A percentile compares a stretch with the other conserved stretches of the same genome.
Conservation (phyloP, 2,888 invertebrate genomes). For the Cyrtodaria siliqua region DNA sequence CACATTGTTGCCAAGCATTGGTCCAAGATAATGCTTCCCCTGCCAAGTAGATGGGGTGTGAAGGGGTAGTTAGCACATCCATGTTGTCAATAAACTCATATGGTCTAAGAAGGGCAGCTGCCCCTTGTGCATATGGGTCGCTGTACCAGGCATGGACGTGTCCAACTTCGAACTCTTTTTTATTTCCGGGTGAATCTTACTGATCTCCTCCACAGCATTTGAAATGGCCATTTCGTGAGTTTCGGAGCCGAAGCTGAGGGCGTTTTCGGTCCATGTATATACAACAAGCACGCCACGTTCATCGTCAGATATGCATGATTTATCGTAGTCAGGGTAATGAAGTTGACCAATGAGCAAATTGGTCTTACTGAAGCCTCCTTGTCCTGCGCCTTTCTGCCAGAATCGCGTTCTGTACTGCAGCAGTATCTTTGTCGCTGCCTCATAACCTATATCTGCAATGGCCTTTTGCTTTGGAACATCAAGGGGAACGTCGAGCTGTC, state of each 20-base stretch:
- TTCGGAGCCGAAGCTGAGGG: slow-evolving; percentile 39
- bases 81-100: slow-evolving; percentile 41
- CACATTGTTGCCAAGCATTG: slow-evolving; percentile 39
- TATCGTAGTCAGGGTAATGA: slow-evolving; percentile 22
- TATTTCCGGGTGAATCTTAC: slow-evolving; percentile 53
- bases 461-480: slow-evolving; percentile 12
- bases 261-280: slow-evolving; percentile 53
- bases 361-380: slow-evolving; percentile 47
- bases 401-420: slow-evolving; percentile 52
- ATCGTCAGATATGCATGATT: slow-evolving; percentile 1
- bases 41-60: slow-evolving; percentile 49
- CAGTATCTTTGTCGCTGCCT: slow-evolving; percentile 47
- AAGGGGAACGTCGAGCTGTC: slow-evolving; percentile 46
- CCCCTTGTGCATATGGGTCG: slow-evolving; percentile 48
- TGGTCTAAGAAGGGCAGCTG: slow-evolving; percentile 34
- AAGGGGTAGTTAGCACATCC: slow-evolving; percentile 22
- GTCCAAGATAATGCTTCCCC: slow-evolving; percentile 63
- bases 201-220: slow-evolving; percentile 46
- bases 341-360: slow-evolving; percentile 17
- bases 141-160: slow-evolving; percentile 55
- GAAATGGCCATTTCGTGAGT: slow-evolving; percentile 34
- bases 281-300: slow-evolving; percentile 42
- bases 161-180: slow-evolving; percentile 53
- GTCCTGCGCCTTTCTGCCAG: slow-evolving; percentile 49
- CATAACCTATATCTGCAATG: slow-evolving; percentile 30